A percentile compares a stretch with the other conserved stretches of the same genome.
phyloP scores from a whole-genome alignment of 37 sponge, comb jelly and placozoan genomes.

The Amphimedon queenslandica region DNA sequence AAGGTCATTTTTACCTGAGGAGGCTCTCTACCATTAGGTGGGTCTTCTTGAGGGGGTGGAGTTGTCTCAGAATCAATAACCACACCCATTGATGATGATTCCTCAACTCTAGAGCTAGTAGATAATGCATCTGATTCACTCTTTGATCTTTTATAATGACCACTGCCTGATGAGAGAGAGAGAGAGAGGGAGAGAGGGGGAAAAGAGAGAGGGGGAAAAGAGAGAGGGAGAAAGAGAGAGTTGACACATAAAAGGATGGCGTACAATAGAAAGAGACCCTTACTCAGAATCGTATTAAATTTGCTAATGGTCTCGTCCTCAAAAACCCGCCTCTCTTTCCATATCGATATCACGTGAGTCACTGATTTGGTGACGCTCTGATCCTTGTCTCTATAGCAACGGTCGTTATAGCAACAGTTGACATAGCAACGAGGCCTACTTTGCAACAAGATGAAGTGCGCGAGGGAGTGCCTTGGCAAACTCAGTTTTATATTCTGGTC shows the following conservation, averaged over 20 bases:
- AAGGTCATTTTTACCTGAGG: no score
- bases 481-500: constrained; percentile 78
- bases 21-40: constrained; percentile 44
- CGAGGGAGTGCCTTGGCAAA: constrained; percentile 74
- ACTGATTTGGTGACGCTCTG: constrained; percentile 51
- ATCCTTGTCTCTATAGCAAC: no score
- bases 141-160: constrained; percentile 18
- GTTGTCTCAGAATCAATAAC: neutral
- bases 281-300: constrained; percentile 46
- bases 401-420: no score
- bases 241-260: neutral
- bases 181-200: no score
- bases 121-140: constrained; percentile 67
- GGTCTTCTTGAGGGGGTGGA: neutral
- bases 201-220: no score
- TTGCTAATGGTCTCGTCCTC: constrained; percentile 29
- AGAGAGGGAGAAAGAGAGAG: neutral
- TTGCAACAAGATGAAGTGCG: constrained; percentile 57
- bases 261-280: neutral
- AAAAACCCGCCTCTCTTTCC: constrained; percentile 87
- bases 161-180: constrained; percentile 15
- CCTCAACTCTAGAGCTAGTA: no score
- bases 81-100: neutral
- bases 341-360: constrained; percentile 65
- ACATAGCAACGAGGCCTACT: no score